Evolutionary conservation across 1,140 invertebrate genomes (phyloP).

Genomic region (Carcinoscorpius rotundicauda): DNA sequence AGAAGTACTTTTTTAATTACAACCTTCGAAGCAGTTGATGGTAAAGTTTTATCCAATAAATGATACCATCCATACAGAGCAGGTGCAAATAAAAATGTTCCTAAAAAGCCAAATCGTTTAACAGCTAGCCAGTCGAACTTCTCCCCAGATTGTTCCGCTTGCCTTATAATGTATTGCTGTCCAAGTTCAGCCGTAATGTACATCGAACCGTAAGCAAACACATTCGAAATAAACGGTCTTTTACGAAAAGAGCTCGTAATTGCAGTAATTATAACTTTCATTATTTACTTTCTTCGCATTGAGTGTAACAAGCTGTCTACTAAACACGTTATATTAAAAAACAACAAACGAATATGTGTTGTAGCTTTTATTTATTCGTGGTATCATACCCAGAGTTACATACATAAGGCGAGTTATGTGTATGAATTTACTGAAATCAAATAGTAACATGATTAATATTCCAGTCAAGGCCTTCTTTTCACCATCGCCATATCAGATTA

Average conservation of each 20-base stretch:
- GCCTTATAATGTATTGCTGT: conserved; percentile 51
- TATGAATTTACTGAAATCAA: too few species aligned
- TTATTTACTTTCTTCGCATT: too few species aligned
- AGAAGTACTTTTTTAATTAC: conserved; percentile 53
- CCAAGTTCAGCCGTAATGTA: conserved; percentile 62
- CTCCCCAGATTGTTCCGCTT: conserved; percentile 2
- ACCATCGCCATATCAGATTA: too few species aligned
- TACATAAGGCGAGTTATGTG: too few species aligned
- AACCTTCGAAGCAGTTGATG: conserved; percentile 46
- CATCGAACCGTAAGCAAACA: conserved; percentile 57
- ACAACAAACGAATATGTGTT: too few species aligned
- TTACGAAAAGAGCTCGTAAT: conserved; percentile 28
- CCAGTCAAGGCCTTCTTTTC: too few species aligned
- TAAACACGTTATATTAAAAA: too few species aligned
- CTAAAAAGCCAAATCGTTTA: conserved; percentile 45
- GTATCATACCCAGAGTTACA: too few species aligned
- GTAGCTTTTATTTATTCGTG: too few species aligned
- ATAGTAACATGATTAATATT: too few species aligned
- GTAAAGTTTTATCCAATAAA: conserved; percentile 54
- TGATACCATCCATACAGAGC: conserved; percentile 55
- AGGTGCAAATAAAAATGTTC: conserved; percentile 45
- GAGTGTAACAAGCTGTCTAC: too few species aligned
- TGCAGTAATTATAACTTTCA: too few species aligned
- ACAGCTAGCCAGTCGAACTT: conserved; percentile 28
- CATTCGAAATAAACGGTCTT: conserved; percentile 54